Evolutionary conservation across 2,888 invertebrate species (phyloP), one percentile per base, ranked within the genome.

Genomic region (Yponomeuta evonymella): DNA sequence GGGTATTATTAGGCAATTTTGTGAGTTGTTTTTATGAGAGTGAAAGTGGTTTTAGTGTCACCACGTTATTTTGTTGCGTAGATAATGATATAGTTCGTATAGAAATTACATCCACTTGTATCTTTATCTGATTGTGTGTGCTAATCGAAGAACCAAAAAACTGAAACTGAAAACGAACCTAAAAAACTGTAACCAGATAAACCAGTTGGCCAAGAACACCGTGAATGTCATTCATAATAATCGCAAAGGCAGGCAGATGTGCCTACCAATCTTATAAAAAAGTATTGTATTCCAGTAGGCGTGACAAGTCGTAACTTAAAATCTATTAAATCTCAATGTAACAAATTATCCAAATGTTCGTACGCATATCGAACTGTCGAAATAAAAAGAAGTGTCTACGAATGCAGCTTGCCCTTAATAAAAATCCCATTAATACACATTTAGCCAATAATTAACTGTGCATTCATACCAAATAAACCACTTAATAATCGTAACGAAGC

Each of bases 391-490:
- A 58, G 12, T 58, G 12, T 15, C 51, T 58, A 58, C 8, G 15
- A 36, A 36, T 8, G 67, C 67, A 63, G 33, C 30, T n/a, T 43
- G 48, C 67, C 64, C 48, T n/a, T 12, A 82, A 83, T 79, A 76
- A 71, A 75, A 80, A 83, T 80, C 75, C 81, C 82, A 83, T 83
- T 80, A 80, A 79, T 75, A 78, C 75, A 77, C 76, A 80, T 80
- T 75, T 76, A 77, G 75, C 77, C 77, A 68, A 78, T 79, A 84
- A 83, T 76, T 77, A 79, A 78, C 77, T 76, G 76, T 76, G 80
- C 82, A 84, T 83, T 33, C 43, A 84, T 78, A 79, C 51, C 79
- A 84, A 83, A 86, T 88, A 82, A 85, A 85, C 85, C 84, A 87
- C 84, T 87, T 84, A 87, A 87, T 84, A 83, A 78, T 78, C 70